Evolutionary conservation across 2,113 vertebrate species (phyloP).

Genomic region (Marmota flaviventris): DNA sequence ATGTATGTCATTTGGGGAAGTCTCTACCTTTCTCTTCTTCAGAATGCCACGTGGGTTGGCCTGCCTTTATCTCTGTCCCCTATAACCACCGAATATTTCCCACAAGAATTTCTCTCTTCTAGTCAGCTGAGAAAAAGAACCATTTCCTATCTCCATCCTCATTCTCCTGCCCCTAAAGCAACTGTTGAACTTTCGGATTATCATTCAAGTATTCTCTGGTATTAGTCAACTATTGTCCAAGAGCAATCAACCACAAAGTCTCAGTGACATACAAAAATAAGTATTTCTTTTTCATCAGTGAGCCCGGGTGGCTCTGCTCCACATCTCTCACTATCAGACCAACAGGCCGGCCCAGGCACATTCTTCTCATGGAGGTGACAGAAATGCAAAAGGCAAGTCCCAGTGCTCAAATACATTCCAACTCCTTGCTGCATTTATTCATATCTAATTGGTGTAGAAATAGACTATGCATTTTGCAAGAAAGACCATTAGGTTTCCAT

Average conservation of each 20-base stretch:
- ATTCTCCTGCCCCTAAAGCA: neutral
- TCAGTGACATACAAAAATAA: neutral
- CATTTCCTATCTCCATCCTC: neutral
- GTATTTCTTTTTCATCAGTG: neutral
- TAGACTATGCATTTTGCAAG: neutral
- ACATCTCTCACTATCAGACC: neutral
- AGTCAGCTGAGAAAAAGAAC: neutral
- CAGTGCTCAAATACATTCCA: neutral
- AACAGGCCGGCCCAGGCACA: neutral
- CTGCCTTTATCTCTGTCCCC: neutral
- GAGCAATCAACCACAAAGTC: neutral
- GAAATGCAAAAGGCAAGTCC: neutral
- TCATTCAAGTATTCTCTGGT: neutral
- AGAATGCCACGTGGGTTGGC: too few species aligned
- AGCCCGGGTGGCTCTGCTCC: neutral
- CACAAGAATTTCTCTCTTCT: neutral
- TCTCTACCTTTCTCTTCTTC: neutral
- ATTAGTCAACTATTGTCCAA: neutral
- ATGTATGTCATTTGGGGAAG: neutral
- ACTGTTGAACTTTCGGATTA: neutral
- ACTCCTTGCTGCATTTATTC: neutral
- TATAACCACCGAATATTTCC: neutral
- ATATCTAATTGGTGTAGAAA: neutral
- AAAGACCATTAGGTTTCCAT: neutral
- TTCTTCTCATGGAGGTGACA: neutral